Evolutionary conservation across 2,113 vertebrate genomes (phyloP).

Genomic region (Artemisiospiza belli): DNA sequence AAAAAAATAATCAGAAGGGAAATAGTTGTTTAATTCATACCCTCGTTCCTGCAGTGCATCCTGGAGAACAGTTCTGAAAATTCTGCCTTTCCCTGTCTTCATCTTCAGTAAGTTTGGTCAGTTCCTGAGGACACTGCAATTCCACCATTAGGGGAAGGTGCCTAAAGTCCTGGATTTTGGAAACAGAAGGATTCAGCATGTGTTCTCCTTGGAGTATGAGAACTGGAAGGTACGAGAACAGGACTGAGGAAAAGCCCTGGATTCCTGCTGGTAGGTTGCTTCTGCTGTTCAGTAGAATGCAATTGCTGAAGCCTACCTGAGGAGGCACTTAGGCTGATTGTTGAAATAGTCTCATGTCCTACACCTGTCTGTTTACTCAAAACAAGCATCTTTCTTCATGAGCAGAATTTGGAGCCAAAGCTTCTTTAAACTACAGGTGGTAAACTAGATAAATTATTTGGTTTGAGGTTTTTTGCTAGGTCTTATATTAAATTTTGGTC

Average conservation of each 20-base stretch:
- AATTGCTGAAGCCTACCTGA: not conserved
- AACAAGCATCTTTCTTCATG: not conserved
- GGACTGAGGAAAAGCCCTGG: not conserved
- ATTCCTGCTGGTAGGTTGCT: not conserved
- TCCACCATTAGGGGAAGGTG: not conserved
- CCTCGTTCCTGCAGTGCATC: not conserved
- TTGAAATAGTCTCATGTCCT: not conserved
- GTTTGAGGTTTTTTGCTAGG: not conserved
- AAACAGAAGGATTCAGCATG: not conserved
- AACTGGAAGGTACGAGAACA: not conserved
- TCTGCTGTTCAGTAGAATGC: not conserved
- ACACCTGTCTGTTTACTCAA: not conserved
- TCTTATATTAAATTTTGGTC: not conserved
- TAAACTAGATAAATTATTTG: not conserved
- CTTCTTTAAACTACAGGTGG: not conserved
- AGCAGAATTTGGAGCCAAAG: not conserved
- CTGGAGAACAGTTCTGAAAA: not conserved
- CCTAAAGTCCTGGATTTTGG: not conserved
- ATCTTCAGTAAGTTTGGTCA: not conserved
- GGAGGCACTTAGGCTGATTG: not conserved
- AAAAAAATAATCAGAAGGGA: not conserved
- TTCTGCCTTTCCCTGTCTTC: not conserved
- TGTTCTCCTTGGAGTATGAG: not conserved
- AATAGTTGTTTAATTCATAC: not conserved
- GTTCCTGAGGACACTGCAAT: not conserved